These are phyloP conservation scores for Delphinus delphis DNA, from an alignment of 2,113 vertebrate genomes.

Conservation along the genomic window DNA sequence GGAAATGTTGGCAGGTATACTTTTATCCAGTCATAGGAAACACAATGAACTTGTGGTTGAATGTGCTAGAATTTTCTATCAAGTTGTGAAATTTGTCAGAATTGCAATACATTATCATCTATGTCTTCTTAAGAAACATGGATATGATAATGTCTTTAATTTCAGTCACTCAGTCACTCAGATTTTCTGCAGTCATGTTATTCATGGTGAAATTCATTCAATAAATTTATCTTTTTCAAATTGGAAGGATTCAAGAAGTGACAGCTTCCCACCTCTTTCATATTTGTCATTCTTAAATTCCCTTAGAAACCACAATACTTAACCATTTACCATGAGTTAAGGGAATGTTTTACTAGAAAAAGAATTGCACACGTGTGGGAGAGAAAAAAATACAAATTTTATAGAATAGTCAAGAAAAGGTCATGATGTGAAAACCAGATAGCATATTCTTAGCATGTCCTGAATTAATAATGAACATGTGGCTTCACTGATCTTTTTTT, in stretches of 20 bases:
- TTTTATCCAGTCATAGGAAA: not conserved
- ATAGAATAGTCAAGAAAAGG: not conserved
- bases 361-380: not conserved
- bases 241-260: constrained; percentile 18
- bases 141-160: constrained; percentile 18
- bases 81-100: constrained; percentile 10
- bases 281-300: not conserved
- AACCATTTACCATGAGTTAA: not conserved
- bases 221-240: not conserved
- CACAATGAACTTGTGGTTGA: not conserved
- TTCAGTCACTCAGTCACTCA: not conserved
- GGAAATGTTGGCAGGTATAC: not conserved
- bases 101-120: not conserved
- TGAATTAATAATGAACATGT: not conserved
- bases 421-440: not conserved
- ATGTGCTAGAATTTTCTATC: constrained; percentile 7
- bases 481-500: not conserved
- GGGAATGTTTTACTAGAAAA: not conserved
- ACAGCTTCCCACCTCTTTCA: not conserved
- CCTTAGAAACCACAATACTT: not conserved
- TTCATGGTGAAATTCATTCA: constrained; percentile 6
- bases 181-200: not conserved
- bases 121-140: constrained; percentile 7
- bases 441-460: not conserved
- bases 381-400: constrained; percentile 3